These are phyloP conservation scores for Thomomys bottae DNA, from an alignment of 2,113 vertebrate genomes.

Conservation along the genomic window DNA sequence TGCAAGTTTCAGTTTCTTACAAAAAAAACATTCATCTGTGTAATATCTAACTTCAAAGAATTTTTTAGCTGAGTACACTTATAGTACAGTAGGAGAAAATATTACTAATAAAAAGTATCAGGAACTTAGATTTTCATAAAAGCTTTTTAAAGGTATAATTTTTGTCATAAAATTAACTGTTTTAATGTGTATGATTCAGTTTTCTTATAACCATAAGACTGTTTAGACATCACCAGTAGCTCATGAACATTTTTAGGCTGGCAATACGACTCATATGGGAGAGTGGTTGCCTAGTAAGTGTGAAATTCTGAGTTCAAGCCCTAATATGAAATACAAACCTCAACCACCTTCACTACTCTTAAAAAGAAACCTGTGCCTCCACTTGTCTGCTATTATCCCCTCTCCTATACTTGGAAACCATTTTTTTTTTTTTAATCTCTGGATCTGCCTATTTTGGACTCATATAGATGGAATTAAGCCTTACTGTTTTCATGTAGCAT, in stretches of 20 bases:
- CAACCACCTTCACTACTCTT: too few species aligned
- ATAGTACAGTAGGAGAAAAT: neutral
- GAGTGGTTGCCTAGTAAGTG: too few species aligned
- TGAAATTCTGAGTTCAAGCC: too few species aligned
- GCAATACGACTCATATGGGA: too few species aligned
- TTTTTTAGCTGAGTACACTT: neutral
- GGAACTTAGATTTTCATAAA: slow-evolving; percentile 3
- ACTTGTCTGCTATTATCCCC: neutral
- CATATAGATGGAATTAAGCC: neutral
- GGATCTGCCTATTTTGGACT: slow-evolving; percentile 26
- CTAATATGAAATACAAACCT: too few species aligned
- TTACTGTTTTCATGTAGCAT: neutral
- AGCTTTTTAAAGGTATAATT: slow-evolving; percentile 19
- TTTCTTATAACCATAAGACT: neutral
- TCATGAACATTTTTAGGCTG: slow-evolving; percentile 15
- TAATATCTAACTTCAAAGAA: slow-evolving; percentile 37
- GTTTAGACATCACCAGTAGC: neutral
- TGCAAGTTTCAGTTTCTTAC: slow-evolving; percentile 49
- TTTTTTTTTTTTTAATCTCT: neutral
- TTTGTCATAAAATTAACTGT: neutral
- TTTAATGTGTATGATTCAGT: neutral
- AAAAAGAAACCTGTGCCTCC: too few species aligned
- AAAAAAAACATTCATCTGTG: slow-evolving; percentile 13
- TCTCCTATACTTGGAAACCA: neutral
- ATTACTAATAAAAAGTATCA: neutral